Evolutionary conservation across 53 echinoderm and acorn worm genomes (phyloP), one percentile per base, ranked within the genome.

Genomic region (Holothuria scabra): DNA sequence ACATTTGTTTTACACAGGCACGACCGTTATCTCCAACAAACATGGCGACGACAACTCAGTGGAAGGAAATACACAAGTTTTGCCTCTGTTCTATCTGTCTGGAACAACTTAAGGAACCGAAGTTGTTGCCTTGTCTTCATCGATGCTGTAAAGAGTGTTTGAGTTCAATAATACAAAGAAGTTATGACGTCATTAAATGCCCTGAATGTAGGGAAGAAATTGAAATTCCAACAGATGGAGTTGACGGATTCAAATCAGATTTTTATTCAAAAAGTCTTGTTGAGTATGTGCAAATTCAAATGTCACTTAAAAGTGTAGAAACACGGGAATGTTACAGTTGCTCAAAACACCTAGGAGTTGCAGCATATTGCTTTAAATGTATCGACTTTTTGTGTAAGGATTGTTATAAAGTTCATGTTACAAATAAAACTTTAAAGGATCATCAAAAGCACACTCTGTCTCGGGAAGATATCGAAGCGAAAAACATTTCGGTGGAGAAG

Each of bases 361-460:
- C 52, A 52, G 76, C 76, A 28, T 76, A 52, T 28, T 76, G 76
- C 76, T 76, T 76, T 28, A 76, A 56, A 16, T 76, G 76, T 19
- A 28, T 13, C 3, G 76, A 76, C 13, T 52, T 76, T 52, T 18
- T 76, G 8, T 76, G 76, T 26, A 28, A n/a, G 11, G 14, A 48
- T 4, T 76, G 76, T 76, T 14, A 76, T 30, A 29, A 76, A 3
- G 12, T 76, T 56, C 76, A 76, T 38, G 28, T 28, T 30, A 52
- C 41, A 11, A 52, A 28, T 76, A 52, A 48, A 16, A 76, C 52
- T 25, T 48, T 76, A 20, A 76, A 37, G 6, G 76, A 76, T 18
- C 76, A 76, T 28, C 52, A 76, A 26, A 24, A 24, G 29, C 76
- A 23, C 52, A 76, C 56, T 26, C 30, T 76, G 25, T 30, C 38